Percentiles rank a stretch among this genome's conserved stretches.
These are phyloP conservation scores for Aurelia sp. DNA, from an alignment of 30 jellyfish, hydroid and myxozoan species.

Conservation along the genomic window DNA sequence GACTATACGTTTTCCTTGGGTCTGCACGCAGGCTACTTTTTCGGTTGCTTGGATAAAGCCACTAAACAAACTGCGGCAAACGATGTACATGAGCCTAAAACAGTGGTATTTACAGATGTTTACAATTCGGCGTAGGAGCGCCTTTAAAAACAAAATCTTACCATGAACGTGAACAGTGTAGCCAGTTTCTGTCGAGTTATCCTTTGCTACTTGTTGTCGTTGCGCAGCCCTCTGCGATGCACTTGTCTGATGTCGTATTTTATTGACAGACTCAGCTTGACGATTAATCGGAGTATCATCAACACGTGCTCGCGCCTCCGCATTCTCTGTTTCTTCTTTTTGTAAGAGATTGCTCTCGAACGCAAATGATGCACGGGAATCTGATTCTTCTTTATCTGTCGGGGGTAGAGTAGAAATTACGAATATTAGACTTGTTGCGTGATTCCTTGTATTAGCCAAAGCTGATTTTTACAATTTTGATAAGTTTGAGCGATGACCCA, in stretches of 20 bases:
- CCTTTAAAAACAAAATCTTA: background rate
- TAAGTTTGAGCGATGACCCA: too few relatives aligned
- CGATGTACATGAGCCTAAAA: too few relatives aligned
- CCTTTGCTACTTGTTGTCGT: constrained; percentile 43
- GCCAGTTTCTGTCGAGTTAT: constrained; percentile 2
- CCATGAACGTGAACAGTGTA: constrained; percentile 8
- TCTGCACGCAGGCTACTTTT: too few relatives aligned
- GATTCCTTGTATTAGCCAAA: too few relatives aligned
- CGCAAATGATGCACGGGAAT: constrained; percentile 23
- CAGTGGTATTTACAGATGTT: too few relatives aligned
- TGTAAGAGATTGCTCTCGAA: constrained; percentile 39
- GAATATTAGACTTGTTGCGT: too few relatives aligned
- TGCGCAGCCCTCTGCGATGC: constrained; percentile 60
- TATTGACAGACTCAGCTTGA: constrained; percentile 65
- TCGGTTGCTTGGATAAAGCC: too few relatives aligned
- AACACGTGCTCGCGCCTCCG: constrained; percentile 54
- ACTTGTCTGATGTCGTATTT: constrained; percentile 52
- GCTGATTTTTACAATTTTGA: too few relatives aligned
- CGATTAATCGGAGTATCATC: constrained; percentile 61
- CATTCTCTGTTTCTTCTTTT: constrained; percentile 38
- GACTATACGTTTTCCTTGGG: too few relatives aligned
- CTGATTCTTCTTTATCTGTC: constrained; percentile 2
- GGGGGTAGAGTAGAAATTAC: too few relatives aligned
- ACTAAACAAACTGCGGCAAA: too few relatives aligned
- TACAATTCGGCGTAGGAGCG: too few relatives aligned